These are phyloP conservation scores for Dermolepida albohirtum DNA, from an alignment of 2,888 invertebrate genomes.

Conservation along the genomic window DNA sequence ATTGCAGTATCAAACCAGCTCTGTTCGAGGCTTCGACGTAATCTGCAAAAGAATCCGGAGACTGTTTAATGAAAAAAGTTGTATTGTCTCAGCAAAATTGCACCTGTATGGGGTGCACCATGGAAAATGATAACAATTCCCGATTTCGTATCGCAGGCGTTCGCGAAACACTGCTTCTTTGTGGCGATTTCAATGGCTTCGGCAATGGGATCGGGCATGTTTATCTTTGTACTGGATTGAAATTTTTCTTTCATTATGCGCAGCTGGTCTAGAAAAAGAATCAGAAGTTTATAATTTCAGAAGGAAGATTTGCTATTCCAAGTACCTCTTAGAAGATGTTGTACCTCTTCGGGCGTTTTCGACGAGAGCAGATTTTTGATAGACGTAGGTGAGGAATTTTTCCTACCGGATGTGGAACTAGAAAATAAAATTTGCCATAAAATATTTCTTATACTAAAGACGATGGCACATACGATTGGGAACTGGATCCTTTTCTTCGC, in stretches of 20 bases:
- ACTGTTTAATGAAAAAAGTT: background rate
- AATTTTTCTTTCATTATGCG: slow-evolving; percentile 3
- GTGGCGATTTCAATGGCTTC: slow-evolving; percentile 50
- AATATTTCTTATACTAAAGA: background rate
- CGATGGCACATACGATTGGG: background rate
- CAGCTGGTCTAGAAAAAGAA: slow-evolving; percentile 22
- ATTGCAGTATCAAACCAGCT: slow-evolving; percentile 63
- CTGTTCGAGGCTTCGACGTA: slow-evolving; percentile 57
- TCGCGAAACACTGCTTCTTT: slow-evolving; percentile 27
- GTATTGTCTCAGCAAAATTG: too few relatives aligned
- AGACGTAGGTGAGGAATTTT: background rate
- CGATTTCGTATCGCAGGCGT: slow-evolving; percentile 49
- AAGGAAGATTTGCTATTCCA: background rate
- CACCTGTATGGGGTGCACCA: slow-evolving; percentile 65
- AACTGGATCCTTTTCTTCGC: background rate
- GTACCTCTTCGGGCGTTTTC: slow-evolving; percentile 49
- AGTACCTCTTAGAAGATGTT: slow-evolving; percentile 51
- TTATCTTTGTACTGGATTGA: background rate
- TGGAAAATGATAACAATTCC: slow-evolving; percentile 65
- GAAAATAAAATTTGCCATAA: slow-evolving; percentile 8
- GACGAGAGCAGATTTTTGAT: slow-evolving; percentile 22
- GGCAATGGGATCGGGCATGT: slow-evolving; percentile 55
- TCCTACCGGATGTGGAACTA: background rate
- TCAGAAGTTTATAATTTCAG: background rate
- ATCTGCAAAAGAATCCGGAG: slow-evolving; percentile 49